Conservation (phyloP, 2,888 invertebrate genomes). For the Halictus quadricinctus region DNA sequence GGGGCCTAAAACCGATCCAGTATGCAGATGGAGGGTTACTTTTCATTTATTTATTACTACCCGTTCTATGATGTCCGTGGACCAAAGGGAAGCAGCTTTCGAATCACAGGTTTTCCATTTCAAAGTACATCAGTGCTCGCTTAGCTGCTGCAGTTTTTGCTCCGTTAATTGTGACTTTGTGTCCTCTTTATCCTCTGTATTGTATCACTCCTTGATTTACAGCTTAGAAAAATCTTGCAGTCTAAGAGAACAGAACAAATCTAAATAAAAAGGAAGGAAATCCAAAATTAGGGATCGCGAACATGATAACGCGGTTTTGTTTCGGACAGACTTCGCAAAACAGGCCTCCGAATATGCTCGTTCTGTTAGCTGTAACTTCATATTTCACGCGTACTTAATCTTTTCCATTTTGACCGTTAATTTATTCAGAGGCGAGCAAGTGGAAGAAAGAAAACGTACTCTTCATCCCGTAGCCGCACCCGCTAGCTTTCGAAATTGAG, state of each 20-base stretch:
- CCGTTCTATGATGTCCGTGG: neutral
- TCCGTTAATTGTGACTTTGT: constrained; percentile 7
- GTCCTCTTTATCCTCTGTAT: neutral
- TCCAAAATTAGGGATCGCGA: neutral
- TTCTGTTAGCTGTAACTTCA: neutral
- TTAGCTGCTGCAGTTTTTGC: constrained; percentile 2
- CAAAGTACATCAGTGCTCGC: constrained; percentile 4
- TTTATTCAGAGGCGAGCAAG: neutral
- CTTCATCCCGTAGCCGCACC: neutral
- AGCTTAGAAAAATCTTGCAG: neutral
- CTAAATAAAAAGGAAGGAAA: neutral
- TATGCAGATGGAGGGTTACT: neutral
- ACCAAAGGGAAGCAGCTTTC: constrained; percentile 3
- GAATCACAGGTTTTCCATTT: constrained; percentile 7
- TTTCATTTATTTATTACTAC: neutral
- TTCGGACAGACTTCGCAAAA: neutral
- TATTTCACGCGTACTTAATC: neutral
- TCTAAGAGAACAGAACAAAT: neutral
- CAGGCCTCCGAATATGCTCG: neutral
- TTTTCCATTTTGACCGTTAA: neutral
- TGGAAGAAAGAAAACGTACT: neutral
- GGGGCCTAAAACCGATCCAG: neutral
- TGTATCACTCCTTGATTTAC: neutral
- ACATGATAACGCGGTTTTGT: neutral
- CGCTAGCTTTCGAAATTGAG: neutral